phyloP scores from a whole-genome alignment of 2,797 vertebrate species.

The Lates japonicus region DNA sequence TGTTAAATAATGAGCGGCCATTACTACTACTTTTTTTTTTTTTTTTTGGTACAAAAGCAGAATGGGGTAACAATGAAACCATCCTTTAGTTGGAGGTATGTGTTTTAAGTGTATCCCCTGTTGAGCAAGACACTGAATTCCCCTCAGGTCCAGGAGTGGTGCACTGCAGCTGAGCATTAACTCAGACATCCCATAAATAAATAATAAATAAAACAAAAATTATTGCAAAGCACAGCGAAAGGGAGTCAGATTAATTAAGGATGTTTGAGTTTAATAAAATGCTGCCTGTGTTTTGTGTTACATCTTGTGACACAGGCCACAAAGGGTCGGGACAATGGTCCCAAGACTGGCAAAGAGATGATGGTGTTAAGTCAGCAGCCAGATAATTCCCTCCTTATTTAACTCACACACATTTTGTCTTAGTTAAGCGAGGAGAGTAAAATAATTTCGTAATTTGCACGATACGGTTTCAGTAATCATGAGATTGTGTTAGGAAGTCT shows the following conservation, averaged over 20 bases:
- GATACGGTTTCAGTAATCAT: constrained; percentile 2
- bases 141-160: neutral
- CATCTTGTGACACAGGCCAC: too few species aligned
- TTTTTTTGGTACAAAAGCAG: neutral
- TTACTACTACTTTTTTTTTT: neutral
- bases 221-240: neutral
- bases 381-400: neutral
- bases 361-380: neutral
- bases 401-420: neutral
- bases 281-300: neutral
- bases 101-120: neutral
- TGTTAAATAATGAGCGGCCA: neutral
- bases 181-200: neutral
- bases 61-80: neutral
- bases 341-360: neutral
- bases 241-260: neutral
- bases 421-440: constrained; percentile 11
- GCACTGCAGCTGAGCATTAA: neutral
- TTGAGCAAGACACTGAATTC: neutral
- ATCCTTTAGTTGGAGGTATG: neutral
- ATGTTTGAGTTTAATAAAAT: neutral
- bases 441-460: constrained; percentile 29
- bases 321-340: neutral
- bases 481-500: constrained; percentile 21
- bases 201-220: neutral